Evolutionary conservation across 2,113 vertebrate species (phyloP), one percentile per base, ranked within the genome.

Genomic region (Oncorhynchus tshawytscha): DNA sequence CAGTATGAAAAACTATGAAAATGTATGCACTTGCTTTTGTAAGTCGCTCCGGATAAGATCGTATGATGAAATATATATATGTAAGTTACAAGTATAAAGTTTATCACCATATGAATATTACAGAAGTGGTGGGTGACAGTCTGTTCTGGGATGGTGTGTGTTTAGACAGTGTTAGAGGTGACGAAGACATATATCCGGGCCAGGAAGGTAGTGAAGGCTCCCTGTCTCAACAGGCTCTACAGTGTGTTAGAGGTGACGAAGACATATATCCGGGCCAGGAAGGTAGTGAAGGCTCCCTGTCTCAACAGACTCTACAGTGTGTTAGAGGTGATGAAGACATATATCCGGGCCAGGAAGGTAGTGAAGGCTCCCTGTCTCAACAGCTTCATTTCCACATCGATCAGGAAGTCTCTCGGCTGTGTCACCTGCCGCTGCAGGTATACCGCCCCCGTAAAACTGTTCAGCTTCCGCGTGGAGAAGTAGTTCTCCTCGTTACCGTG

Each of bases 381-480:
- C 11, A 99, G 95, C 81, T 95, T 97, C 97, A 99, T 99, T 87
- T 99, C 96, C 57, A 99, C 97, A 0, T 99, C 96, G 67, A 99
- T 82, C 75, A 95, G 87, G 81, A 99, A 98, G 92, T 99, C 97
- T 82, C 91, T 94, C 0, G 96, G 93, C 80, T 95, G 85, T 0
- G 80, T 89, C 72, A 96, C 92, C 0, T 95, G 87, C 5, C 96
- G 91, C 87, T 97, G 95, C 71, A 98, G 92, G 75, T 91, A 96
- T 1, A 99, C 95, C 0, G 96, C 93, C 0, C 97, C 97, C 0
- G 95, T 98, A 90, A 95, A 96, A 39, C 95, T 86, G 79, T 96
- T 97, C 5, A 97, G 94, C 71, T 95, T 92, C 31, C 95, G 91
- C 0, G 96, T 95, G 90, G 93, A 92, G 77, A 99, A 99, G 93